phyloP scores from a whole-genome alignment of 2,113 vertebrate genomes.

The Embiotoca jacksoni region DNA sequence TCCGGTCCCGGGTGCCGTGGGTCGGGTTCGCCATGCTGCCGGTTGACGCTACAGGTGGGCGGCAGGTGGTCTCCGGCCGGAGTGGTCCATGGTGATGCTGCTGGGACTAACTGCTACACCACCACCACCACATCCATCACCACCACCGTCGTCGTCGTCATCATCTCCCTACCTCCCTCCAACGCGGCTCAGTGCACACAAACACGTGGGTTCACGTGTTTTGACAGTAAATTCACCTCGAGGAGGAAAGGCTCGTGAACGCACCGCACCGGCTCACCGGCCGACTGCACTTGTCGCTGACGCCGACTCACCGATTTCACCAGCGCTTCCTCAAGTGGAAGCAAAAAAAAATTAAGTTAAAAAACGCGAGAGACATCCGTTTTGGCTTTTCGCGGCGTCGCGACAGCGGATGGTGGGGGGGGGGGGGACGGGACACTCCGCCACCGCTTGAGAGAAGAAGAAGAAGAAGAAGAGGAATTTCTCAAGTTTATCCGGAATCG shows the following conservation, averaged over 20 bases:
- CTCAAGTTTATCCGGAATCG: constrained; percentile 41
- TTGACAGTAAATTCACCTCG: background rate
- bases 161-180: no score
- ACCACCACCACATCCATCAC: constrained; percentile 34
- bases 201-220: no score
- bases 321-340: constrained; percentile 58
- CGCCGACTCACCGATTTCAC: constrained; percentile 34
- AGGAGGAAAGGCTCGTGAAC: background rate
- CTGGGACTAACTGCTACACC: constrained; percentile 28
- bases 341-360: constrained; percentile 4
- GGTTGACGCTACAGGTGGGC: constrained; percentile 77
- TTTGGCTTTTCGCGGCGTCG: background rate
- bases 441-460: no score
- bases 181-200: no score
- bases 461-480: background rate
- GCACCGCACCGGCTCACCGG: background rate
- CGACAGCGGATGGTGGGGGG: background rate
- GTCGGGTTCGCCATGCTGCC: constrained; percentile 70
- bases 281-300: constrained; percentile 48
- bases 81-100: constrained; percentile 74
- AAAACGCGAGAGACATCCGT: background rate
- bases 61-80: constrained; percentile 52
- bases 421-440: background rate
- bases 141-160: background rate
- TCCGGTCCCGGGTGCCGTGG: constrained; percentile 44